These are phyloP conservation scores for Exaiptasia diaphana DNA, from an alignment of 64 coral and sea anemone species.

Conservation along the genomic window DNA sequence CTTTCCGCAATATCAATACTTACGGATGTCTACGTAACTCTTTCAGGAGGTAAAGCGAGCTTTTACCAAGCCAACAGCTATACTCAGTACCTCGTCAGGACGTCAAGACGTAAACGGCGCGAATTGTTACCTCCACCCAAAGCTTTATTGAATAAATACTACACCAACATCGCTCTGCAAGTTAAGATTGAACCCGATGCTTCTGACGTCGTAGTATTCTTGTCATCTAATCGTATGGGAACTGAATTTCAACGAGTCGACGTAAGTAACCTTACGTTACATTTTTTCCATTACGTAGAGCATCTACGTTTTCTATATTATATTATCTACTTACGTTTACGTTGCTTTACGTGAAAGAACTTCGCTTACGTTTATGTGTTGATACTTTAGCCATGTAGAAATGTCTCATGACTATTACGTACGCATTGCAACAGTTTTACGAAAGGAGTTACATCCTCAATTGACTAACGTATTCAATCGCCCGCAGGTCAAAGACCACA, in stretches of 20 bases:
- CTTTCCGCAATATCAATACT: too few species aligned
- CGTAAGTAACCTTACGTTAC: slow-evolving; percentile 63
- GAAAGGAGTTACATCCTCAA: too few species aligned
- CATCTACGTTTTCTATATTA: not conserved
- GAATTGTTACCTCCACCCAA: slow-evolving; percentile 73
- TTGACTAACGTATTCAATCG: too few species aligned
- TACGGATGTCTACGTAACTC: too few species aligned
- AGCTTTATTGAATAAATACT: slow-evolving; percentile 63
- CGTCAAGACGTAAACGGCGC: slow-evolving; percentile 54
- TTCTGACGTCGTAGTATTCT: slow-evolving; percentile 67
- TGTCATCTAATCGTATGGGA: slow-evolving; percentile 81
- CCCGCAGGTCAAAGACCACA: slow-evolving; percentile 74
- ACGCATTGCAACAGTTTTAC: too few species aligned
- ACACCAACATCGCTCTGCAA: slow-evolving; percentile 82
- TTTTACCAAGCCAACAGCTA: slow-evolving; percentile 81
- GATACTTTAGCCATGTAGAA: too few species aligned
- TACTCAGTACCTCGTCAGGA: slow-evolving; percentile 69
- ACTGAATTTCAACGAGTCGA: slow-evolving; percentile 88
- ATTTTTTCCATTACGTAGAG: not conserved
- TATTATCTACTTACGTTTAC: not conserved
- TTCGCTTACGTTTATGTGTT: too few species aligned
- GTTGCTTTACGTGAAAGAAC: not conserved
- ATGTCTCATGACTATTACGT: too few species aligned
- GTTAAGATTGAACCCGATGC: slow-evolving; percentile 61
- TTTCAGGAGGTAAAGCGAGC: slow-evolving; percentile 57